Conservation (phyloP, 1,140 invertebrate genomes). For the Drosophila simulans region DNA sequence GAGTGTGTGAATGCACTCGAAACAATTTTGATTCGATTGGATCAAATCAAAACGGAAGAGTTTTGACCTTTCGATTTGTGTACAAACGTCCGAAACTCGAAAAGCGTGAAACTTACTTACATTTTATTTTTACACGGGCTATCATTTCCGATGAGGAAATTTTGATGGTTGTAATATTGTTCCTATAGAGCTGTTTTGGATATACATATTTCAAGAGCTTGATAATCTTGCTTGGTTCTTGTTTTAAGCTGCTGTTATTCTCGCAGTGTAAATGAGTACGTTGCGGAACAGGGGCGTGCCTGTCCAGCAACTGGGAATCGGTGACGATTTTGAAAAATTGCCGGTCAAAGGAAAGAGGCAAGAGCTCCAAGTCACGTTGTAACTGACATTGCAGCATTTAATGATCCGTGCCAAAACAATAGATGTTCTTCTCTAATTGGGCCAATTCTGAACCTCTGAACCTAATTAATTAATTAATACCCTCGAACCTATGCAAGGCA, state of each 20-base stretch:
- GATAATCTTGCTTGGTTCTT: no score
- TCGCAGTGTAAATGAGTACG: slow-evolving; percentile 5
- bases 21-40: background rate
- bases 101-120: no score
- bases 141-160: no score
- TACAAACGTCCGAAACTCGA: no score
- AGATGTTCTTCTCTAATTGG: slow-evolving; percentile 50
- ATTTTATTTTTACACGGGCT: background rate
- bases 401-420: slow-evolving; percentile 66
- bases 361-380: slow-evolving; percentile 74
- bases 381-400: slow-evolving; percentile 57
- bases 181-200: no score
- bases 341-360: slow-evolving; percentile 77
- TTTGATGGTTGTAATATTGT: no score
- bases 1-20: slow-evolving; percentile 32
- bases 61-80: no score
- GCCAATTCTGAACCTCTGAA: slow-evolving; percentile 13
- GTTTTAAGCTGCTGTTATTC: background rate
- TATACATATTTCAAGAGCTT: no score
- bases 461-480: slow-evolving; percentile 37
- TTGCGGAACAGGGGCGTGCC: slow-evolving; percentile 39
- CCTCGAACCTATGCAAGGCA: slow-evolving; percentile 35
- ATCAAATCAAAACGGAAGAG: no score
- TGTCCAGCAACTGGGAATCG: slow-evolving; percentile 39
- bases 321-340: slow-evolving; percentile 81